Base-by-base conservation (phyloP, 2,797 vertebrate genomes). In the Sebastolobus alascanus region DNA sequence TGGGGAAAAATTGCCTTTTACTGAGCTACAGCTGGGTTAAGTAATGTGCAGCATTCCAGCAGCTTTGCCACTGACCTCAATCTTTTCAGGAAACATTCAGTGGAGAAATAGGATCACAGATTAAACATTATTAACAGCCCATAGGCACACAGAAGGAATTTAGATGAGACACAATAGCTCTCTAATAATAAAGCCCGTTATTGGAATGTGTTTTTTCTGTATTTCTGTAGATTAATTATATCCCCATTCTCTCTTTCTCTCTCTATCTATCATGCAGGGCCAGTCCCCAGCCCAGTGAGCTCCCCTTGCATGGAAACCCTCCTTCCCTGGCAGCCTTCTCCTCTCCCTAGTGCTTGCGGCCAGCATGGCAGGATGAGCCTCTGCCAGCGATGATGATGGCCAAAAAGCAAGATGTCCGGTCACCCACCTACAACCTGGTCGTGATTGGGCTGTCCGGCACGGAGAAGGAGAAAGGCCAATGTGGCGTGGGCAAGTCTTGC, bases 391-490 rank as follows among this genome's bases (percentile, higher is more conserved):
- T 97, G 91, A 95, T 99, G 96, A 99, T 99, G 98, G 98, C 98
- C 90, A 97, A 97, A 95, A 99, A 99, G 96, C 98, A 99, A 96
- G 98, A 99, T 96, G 97, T 93, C 74, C 97, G 98, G 93, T 79
- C 96, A 80, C 97, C 98, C 96, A 98, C 95, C 96, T 99, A 99
- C 94, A 97, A 97, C 94, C 94, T 99, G 91, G 97, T 97, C 60
- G 98, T 99, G 94, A 96, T 99, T 94, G 99, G 99, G 2, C 92
- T 99, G 89, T 99, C 99, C 0, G 99, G 99, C 90, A 99, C 99
- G 0, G 99, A 99, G 94, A 99, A 99, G 90, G 99, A 99, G 89
- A 99, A 99, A 74, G 98, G 99, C 27, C 98, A 99, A 52, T 99
- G 99, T 1, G 99, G 99, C 29, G 89, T 99, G 10, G 99, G 99